Percentiles rank a stretch among this genome's conserved stretches.
These are phyloP conservation scores for Sweltsa coloradensis DNA, from an alignment of 1,140 invertebrate genomes.

Conservation along the genomic window DNA sequence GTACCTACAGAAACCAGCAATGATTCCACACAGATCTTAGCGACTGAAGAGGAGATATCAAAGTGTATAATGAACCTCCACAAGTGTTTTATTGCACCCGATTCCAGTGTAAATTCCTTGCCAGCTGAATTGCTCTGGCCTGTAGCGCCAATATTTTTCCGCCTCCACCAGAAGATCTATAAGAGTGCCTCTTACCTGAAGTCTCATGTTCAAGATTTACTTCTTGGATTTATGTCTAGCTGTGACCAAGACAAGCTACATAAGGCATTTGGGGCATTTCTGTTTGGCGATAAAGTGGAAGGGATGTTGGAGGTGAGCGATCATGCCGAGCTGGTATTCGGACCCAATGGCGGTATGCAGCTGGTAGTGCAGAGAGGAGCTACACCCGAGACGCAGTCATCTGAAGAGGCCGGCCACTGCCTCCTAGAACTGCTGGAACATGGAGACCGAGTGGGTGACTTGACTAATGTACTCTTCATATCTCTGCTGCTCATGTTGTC, in stretches of 20 bases:
- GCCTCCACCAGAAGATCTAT: constrained; percentile 24
- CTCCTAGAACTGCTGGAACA: neutral
- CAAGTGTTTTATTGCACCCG: constrained; percentile 26
- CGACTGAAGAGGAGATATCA: constrained; percentile 24
- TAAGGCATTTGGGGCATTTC: constrained; percentile 10
- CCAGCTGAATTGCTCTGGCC: constrained; percentile 22
- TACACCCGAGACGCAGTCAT: neutral
- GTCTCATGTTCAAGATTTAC: constrained; percentile 24
- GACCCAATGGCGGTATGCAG: constrained; percentile 23
- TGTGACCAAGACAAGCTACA: neutral
- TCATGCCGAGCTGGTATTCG: constrained; percentile 25
- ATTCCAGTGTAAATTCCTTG: constrained; percentile 26
- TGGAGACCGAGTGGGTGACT: constrained; percentile 3
- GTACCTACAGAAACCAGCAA: neutral
- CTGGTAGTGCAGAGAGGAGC: neutral
- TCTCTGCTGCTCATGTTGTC: constrained; percentile 1
- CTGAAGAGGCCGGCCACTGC: constrained; percentile 3
- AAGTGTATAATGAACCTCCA: constrained; percentile 28
- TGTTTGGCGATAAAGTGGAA: constrained; percentile 16
- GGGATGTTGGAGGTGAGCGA: constrained; percentile 21
- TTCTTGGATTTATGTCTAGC: constrained; percentile 23
- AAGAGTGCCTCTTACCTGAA: constrained; percentile 25
- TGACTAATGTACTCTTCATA: constrained; percentile 6
- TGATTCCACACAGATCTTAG: constrained; percentile 3
- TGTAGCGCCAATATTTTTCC: constrained; percentile 28